Evolutionary conservation across 2,888 invertebrate genomes (phyloP).

Genomic region (Ophion ventricosus): DNA sequence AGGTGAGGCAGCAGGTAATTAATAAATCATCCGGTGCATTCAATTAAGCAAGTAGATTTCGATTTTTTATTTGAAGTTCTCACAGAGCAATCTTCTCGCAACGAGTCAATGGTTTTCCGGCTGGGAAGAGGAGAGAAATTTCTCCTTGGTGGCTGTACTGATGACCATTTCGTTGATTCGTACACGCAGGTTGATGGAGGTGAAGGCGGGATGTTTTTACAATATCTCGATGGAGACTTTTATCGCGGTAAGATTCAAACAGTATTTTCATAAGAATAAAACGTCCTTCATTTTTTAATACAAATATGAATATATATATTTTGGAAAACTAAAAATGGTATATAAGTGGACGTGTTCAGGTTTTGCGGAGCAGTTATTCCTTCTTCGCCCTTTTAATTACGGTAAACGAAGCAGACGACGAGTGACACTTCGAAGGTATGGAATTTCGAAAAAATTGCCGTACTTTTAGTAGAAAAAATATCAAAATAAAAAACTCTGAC

Average conservation of each 20-base stretch:
- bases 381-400: conserved; percentile 68
- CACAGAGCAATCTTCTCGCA: conserved; percentile 58
- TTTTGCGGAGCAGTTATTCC: conserved; percentile 71
- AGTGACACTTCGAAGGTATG: neutral
- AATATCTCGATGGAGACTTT: conserved; percentile 73
- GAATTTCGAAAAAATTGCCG: neutral
- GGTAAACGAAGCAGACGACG: neutral
- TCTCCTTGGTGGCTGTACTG: conserved; percentile 60
- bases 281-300: neutral
- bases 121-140: conserved; percentile 69
- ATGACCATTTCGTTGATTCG: conserved; percentile 70
- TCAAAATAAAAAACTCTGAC: no score
- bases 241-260: conserved; percentile 67
- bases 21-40: neutral
- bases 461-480: no score
- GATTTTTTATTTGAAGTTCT: neutral
- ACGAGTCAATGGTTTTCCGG: conserved; percentile 73
- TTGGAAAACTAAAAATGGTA: neutral
- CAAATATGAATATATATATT: neutral
- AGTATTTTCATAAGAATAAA: neutral
- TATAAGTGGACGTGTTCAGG: conserved; percentile 58
- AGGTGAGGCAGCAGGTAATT: conserved; percentile 64
- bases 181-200: conserved; percentile 65
- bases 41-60: neutral
- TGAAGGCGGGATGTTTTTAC: conserved; percentile 74